Conservation (phyloP, 2,888 invertebrate genomes). For the Scaptomyza tumidula region DNA sequence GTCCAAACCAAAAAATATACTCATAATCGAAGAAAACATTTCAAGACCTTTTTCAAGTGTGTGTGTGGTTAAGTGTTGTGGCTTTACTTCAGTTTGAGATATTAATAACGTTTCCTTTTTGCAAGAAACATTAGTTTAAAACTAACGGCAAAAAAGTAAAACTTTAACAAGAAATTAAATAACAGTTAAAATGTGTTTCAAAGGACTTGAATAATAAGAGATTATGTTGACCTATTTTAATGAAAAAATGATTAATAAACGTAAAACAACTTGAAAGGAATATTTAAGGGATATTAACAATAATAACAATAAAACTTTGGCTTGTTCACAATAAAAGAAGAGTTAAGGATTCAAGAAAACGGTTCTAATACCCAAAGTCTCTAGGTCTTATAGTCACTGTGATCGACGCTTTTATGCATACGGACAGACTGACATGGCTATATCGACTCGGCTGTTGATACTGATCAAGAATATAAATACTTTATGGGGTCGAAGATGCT, state of each 20-base stretch:
- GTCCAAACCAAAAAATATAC: constrained; percentile 21
- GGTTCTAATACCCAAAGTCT: too few species aligned
- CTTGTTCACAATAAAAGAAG: too few species aligned
- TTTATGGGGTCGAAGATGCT: too few species aligned
- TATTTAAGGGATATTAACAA: background rate
- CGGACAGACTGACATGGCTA: too few species aligned
- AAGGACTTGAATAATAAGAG: background rate
- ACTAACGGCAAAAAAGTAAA: background rate
- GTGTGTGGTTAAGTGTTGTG: constrained; percentile 68
- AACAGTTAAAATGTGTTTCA: too few species aligned
- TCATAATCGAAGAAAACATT: constrained; percentile 23
- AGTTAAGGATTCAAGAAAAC: too few species aligned
- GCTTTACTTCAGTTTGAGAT: constrained; percentile 16
- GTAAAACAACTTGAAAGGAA: background rate
- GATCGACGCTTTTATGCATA: too few species aligned
- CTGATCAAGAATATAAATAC: too few species aligned
- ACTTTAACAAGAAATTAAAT: background rate
- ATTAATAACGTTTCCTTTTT: constrained; percentile 19
- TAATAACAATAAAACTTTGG: too few species aligned
- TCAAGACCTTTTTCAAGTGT: constrained; percentile 31
- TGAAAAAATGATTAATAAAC: background rate
- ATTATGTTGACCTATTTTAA: background rate
- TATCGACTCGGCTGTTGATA: too few species aligned
- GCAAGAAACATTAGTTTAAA: background rate
- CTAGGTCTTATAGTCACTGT: too few species aligned